Percentiles rank a stretch among this genome's conserved stretches.
phyloP scores from a whole-genome alignment of 2,797 vertebrate genomes.

The Hippoglossus hippoglossus region DNA sequence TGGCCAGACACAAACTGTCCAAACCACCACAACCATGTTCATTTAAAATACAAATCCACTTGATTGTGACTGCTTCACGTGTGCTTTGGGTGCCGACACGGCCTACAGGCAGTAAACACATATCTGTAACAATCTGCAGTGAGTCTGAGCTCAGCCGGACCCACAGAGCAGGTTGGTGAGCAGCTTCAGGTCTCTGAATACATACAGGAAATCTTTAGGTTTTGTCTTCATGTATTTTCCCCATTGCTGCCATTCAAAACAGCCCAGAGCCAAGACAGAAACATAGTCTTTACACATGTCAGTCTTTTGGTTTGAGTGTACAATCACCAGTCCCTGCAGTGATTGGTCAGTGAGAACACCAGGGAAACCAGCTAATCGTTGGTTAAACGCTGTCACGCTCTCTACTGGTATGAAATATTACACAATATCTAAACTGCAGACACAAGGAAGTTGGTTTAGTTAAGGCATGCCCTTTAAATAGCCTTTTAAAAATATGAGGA shows the following conservation, averaged over 20 bases:
- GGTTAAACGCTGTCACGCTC: background rate
- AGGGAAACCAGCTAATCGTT: background rate
- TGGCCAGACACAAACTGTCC: slow-evolving; percentile 13
- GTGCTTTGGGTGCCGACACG: background rate
- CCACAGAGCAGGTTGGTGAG: background rate
- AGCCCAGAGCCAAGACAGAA: background rate
- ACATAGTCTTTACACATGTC: background rate
- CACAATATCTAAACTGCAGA: background rate
- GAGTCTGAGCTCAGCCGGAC: background rate
- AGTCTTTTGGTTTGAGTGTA: background rate
- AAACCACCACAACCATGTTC: slow-evolving; percentile 9
- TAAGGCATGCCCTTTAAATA: slow-evolving; percentile 24
- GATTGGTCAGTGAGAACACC: slow-evolving; percentile 1
- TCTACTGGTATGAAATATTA: background rate
- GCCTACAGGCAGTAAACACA: slow-evolving; percentile 44
- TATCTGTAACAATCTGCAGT: slow-evolving; percentile 14
- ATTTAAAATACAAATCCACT: slow-evolving; percentile 1
- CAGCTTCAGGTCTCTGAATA: background rate
- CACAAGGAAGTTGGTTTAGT: background rate
- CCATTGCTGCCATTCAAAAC: background rate
- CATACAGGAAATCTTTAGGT: background rate
- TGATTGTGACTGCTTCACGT: background rate
- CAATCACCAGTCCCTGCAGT: background rate
- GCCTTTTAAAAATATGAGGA: slow-evolving; percentile 18
- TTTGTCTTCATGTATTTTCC: background rate